phyloP scores from a whole-genome alignment of 1,140 invertebrate species.

The Ceratosolen fusciceps region DNA sequence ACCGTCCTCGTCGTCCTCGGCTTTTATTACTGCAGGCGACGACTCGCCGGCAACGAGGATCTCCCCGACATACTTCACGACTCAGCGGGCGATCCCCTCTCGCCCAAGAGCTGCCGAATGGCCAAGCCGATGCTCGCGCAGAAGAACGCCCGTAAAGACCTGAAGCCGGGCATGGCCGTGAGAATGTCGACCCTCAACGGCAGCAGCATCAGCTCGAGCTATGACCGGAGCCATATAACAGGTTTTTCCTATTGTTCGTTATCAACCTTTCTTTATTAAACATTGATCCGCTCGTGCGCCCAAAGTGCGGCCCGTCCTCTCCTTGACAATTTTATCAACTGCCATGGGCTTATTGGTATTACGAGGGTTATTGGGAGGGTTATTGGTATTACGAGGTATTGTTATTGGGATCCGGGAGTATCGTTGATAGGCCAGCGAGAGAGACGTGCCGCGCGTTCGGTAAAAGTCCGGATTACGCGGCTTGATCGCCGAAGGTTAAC shows the following conservation, averaged over 20 bases:
- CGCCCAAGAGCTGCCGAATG: conserved; percentile 67
- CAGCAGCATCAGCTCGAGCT: conserved; percentile 76
- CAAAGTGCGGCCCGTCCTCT: not conserved
- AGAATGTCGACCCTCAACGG: conserved; percentile 78
- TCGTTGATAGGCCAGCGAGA: too few relatives aligned
- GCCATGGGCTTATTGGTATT: too few relatives aligned
- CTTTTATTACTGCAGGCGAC: conserved; percentile 62
- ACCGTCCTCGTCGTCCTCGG: conserved; percentile 69
- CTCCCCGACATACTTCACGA: conserved; percentile 72
- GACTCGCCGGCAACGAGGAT: conserved; percentile 69
- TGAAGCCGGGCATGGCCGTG: conserved; percentile 71
- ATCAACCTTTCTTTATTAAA: conserved; percentile 13
- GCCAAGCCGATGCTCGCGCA: conserved; percentile 62
- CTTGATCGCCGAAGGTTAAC: too few relatives aligned
- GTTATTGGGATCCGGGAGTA: too few relatives aligned
- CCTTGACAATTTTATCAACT: too few relatives aligned
- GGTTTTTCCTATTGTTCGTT: conserved; percentile 55
- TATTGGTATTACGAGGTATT: too few relatives aligned
- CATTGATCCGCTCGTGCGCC: not conserved
- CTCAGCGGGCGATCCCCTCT: conserved; percentile 75
- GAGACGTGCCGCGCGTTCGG: too few relatives aligned
- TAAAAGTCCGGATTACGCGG: too few relatives aligned
- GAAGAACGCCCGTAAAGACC: conserved; percentile 68
- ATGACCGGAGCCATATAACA: conserved; percentile 86
- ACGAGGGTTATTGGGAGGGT: too few relatives aligned